Base-by-base conservation (phyloP, 2,888 invertebrate species). In the Diachrysia chrysitis region DNA sequence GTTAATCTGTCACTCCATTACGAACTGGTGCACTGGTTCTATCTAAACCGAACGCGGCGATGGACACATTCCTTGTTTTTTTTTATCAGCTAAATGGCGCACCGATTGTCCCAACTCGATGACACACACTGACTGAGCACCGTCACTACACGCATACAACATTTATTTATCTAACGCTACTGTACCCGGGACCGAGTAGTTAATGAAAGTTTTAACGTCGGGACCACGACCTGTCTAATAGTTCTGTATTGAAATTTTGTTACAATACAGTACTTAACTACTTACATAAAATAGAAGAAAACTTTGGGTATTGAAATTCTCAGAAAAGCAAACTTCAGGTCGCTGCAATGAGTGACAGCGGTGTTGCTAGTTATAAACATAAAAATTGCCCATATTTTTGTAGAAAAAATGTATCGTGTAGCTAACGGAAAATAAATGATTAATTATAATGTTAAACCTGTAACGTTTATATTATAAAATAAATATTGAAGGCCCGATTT, bases 211-310 rank as follows among this genome's bases (percentile, higher is more conserved):
- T 71, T 67, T 69, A 71, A 70, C 68, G 71, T 69, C 78, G 72
- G 80, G 81, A 82, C 79, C 78, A 76, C 82, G 80, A 82, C 71
- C 77, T 78, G 73, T 83, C 77, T 71, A 83, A 83, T 85, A 78
- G 74, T 75, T 73, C 74, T 82, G 79, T 73, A 82, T 84, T 85
- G 82, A 85, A 89, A 89, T 77, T 85, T 86, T 86, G 84, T 85
- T 86, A 85, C 88, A 84, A 83, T 80, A 83, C 85, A 80, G 70
- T 69, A 79, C 84, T 42, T 42, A 42, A 83, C 88, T 93, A 94
- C 94, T 92, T 93, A 93, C 92, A 86, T 90, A 90, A 87, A 92
- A 88, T 87, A 88, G 86, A 89, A 93, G 90, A 89, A 93, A 91
- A 90, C 88, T 92, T 88, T 89, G 74, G 78, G 85, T 85, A 85